phyloP scores from a whole-genome alignment of 2,113 vertebrate species.

The Azemiops feae region DNA sequence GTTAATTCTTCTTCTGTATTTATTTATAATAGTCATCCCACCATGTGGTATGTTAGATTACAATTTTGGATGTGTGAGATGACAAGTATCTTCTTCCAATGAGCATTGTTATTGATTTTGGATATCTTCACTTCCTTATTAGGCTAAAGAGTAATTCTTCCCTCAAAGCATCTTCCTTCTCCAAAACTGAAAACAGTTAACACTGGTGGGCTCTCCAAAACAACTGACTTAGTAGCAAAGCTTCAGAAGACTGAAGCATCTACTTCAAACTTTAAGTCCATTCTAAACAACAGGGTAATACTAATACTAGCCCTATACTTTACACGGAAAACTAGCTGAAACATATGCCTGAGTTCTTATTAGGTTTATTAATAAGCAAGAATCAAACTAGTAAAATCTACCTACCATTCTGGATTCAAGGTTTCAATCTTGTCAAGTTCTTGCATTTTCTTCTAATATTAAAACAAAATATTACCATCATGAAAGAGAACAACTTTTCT shows the following conservation, averaged over 20 bases:
- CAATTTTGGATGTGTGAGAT: neutral
- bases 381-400: conserved; percentile 19
- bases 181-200: neutral
- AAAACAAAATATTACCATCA: conserved; percentile 1
- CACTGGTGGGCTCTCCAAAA: neutral
- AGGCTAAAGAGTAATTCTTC: neutral
- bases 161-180: neutral
- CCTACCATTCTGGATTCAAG: conserved; percentile 74
- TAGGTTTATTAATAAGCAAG: neutral
- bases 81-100: neutral
- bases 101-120: neutral
- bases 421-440: conserved; percentile 72
- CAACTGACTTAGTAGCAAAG: neutral
- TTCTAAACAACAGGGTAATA: neutral
- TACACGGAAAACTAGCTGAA: neutral
- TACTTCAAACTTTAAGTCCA: neutral
- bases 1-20: neutral
- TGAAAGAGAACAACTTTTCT: neutral
- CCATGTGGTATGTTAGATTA: neutral
- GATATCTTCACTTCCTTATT: neutral
- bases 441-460: conserved; percentile 70
- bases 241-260: neutral
- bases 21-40: neutral
- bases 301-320: neutral
- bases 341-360: neutral